Base-by-base conservation (phyloP, 2,888 invertebrate species). In the Drosophila multiciliata region DNA sequence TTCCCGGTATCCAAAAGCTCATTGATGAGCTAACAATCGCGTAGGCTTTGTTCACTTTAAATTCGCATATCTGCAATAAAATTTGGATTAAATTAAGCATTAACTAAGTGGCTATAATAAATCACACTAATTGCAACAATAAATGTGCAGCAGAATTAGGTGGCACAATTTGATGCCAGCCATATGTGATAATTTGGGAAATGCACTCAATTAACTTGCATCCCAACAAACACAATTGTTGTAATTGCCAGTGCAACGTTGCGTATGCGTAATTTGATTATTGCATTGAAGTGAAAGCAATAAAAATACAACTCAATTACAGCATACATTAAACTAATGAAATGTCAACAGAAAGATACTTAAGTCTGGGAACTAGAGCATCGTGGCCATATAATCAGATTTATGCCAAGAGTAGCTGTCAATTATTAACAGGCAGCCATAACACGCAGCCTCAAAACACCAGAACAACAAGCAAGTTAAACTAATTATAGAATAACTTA, bases 1-100 rank as follows among this genome's bases (percentile, higher is more conserved):
- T 96, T 50, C 98, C 98, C 0, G 98, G 98, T 74, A 98, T 96
- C 98, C 98, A 98, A 93, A 98, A 98, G 92, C 98, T 98, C 82
- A 98, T 96, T 93, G 97, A 96, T 81, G 97, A 97, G 63, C 98
- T 98, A 74, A 98, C 95, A 83, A 98, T 95, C 61, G 97, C 97
- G 87, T 98, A 98, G 71, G 96, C 95, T 92, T 95, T 96, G 93
- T 98, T 98, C 91, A 98, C 98, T 76, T 96, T 96, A 91, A 98
- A 98, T 92, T 95, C 95, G 93, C 98, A 98, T 91, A 93, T 91
- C 93, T 93, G 83, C 33, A 78, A 79, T 61, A 54, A 45, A 77
- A 78, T 78, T 64, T 48, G n/a, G 20, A 66, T 69, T 64, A 15
- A 23, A 69, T 55, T 64, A 48, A n/a, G 23, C 26, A n/a, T 33